Percentiles rank a stretch among this genome's conserved stretches.
These are phyloP conservation scores for Choloepus hoffmanni DNA, from an alignment of 2,113 vertebrate species.

Conservation along the genomic window DNA sequence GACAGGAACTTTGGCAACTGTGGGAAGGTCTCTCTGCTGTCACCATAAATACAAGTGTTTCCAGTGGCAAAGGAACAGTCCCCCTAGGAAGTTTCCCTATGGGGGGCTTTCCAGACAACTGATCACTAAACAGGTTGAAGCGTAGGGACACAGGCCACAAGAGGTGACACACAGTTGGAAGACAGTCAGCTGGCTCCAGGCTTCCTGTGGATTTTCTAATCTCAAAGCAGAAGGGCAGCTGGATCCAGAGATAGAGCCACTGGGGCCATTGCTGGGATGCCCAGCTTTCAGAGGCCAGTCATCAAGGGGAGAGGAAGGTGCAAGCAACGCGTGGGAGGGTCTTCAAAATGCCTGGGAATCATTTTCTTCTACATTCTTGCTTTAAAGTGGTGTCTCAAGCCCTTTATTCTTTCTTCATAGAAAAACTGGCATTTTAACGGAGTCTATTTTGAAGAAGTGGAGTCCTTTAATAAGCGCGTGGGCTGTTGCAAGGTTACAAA, in stretches of 20 bases:
- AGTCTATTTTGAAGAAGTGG: not conserved
- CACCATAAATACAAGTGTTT: not conserved
- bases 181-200: not conserved
- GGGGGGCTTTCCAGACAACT: not conserved
- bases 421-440: conserved; percentile 11
- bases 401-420: not conserved
- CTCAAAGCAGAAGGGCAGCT: not conserved
- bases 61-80: not conserved
- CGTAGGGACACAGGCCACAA: not conserved
- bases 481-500: conserved; percentile 6
- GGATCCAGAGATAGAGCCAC: too few species aligned
- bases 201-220: not conserved
- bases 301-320: not conserved
- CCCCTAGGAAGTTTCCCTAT: not conserved
- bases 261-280: not conserved
- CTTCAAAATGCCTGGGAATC: not conserved
- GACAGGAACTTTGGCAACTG: not conserved
- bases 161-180: not conserved
- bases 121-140: not conserved
- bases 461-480: not conserved
- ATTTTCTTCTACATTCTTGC: not conserved
- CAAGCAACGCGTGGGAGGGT: not conserved
- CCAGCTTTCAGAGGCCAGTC: not conserved
- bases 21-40: not conserved
- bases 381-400: conserved; percentile 43